Evolutionary conservation across 2,113 vertebrate species (phyloP), one percentile per base, ranked within the genome.

Genomic region (Neotoma lepida): DNA sequence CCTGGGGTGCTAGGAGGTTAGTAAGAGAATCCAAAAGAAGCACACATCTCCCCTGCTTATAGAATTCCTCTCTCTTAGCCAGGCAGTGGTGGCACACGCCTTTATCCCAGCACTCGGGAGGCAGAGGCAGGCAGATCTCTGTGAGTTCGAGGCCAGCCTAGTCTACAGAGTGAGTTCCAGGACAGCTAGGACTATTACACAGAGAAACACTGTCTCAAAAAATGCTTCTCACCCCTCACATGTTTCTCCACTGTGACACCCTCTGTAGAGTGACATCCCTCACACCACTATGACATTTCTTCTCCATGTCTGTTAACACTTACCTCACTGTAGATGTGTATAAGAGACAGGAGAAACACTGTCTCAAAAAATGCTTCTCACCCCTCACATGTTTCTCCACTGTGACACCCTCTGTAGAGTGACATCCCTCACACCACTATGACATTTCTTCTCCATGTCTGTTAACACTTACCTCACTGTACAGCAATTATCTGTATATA

Each of bases 381-480:
- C 74, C 61, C 54, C 89, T 87, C 56, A 12, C 39, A 51, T n/a
- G 15, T 28, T 56, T 70, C 93, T 95, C 91, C 71, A 66, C 76
- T 86, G n/a, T 84, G 66, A 71, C 92, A 46, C 93, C 90, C 71
- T 78, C 80, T 26, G 94, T 70, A 95, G 95, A 73, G 63, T 87
- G 93, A 91, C 95, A 92, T 2, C 46, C 51, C 51, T 82, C 89
- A 41, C 46, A 63, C 64, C 89, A 86, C 90, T 74, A 76, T 13
- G 89, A 54, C 66, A 44, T 49, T 81, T 80, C 51, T 91, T 56
- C 93, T 46, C 63, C 41, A 73, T 39, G 91, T 74, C 81, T 78
- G 68, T 86, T 96, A 96, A 90, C 96, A 95, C 96, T 96, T 96
- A 96, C 85, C 86, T 97, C 95, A 95, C 88, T 51, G 15, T 26